Conservation (phyloP, 2,888 invertebrate species). For the Mayetiola destructor region DNA sequence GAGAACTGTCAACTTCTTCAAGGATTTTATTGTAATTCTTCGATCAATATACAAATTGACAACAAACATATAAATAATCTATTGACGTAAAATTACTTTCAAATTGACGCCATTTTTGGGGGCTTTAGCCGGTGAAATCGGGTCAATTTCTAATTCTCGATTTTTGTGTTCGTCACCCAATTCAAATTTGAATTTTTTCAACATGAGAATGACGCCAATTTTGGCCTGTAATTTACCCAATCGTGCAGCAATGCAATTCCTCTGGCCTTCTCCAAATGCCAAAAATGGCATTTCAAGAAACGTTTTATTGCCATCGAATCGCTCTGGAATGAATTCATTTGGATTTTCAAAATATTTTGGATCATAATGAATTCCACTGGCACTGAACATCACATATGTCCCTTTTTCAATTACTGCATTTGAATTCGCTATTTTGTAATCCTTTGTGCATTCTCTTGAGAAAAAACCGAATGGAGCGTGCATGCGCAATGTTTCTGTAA, state of each 20-base stretch:
- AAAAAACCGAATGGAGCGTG: not conserved
- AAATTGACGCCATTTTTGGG: not conserved
- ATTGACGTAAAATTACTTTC: not conserved
- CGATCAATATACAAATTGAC: not conserved
- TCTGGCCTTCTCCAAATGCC: no score
- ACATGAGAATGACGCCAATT: not conserved
- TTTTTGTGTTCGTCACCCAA: not conserved
- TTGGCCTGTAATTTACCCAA: slow-evolving; percentile 13
- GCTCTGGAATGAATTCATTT: slow-evolving; percentile 13
- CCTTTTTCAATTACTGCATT: slow-evolving; percentile 15
- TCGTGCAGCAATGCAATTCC: slow-evolving; percentile 28
- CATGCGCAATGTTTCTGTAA: slow-evolving; percentile 5
- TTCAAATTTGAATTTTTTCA: not conserved
- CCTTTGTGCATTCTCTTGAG: not conserved
- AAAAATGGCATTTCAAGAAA: not conserved
- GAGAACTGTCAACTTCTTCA: no score
- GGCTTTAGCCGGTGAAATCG: not conserved
- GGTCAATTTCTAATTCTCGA: not conserved
- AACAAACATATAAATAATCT: not conserved
- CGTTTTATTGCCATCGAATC: slow-evolving; percentile 3
- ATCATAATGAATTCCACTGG: slow-evolving; percentile 14
- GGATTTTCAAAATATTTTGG: slow-evolving; percentile 14
- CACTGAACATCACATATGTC: slow-evolving; percentile 10
- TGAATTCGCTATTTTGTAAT: slow-evolving; percentile 6
- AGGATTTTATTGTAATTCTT: not conserved